Base-by-base conservation (phyloP, 2,888 invertebrate genomes). In the Vesta saturnalis region DNA sequence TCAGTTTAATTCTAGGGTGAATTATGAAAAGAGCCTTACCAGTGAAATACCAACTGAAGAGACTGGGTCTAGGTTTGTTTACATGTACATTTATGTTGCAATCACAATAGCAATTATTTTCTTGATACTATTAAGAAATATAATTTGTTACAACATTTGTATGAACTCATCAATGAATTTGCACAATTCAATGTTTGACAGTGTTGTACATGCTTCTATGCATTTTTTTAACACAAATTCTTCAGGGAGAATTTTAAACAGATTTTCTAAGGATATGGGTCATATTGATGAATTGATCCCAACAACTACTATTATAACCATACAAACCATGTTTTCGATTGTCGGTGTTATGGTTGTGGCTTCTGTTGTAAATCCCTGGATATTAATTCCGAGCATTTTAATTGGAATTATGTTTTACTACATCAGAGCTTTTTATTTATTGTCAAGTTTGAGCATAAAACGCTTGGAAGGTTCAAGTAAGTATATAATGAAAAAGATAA, bases 371-470 rank as follows among this genome's bases (percentile, higher is more conserved):
- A 94, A 93, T 83, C 89, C 89, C 74, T 89, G 89, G 87, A 83
- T 93, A 0, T 73, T 92, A 39, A 76, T 92, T 15, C 91, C 92
- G 0, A 91, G 92, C 0, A 82, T 86, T 0, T 79, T 90, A 2
- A 86, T 95, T 2, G 87, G 89, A 0, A 72, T 88, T 0, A 76
- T 92, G 5, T 91, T 95, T 79, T 89, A 89, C 69, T 82, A 88
- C 6, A 80, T 94, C 10, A 82, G 94, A 47, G 83, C 86, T 1
- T 86, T 92, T 73, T 95, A 93, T 84, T 85, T 95, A 15, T 81
- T 87, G 35, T 93, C 94, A 2, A 92, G 94, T 19, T 84, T 94
- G 23, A 92, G 91, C 77, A 84, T 94, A 18, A 94, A 91, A 82
- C 83, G 90, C 72, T 86, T 91, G 1, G 91, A 92, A 80, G 89